Evolutionary conservation across 1,140 invertebrate species (phyloP).

Genomic region (Sminthurinus signatus): DNA sequence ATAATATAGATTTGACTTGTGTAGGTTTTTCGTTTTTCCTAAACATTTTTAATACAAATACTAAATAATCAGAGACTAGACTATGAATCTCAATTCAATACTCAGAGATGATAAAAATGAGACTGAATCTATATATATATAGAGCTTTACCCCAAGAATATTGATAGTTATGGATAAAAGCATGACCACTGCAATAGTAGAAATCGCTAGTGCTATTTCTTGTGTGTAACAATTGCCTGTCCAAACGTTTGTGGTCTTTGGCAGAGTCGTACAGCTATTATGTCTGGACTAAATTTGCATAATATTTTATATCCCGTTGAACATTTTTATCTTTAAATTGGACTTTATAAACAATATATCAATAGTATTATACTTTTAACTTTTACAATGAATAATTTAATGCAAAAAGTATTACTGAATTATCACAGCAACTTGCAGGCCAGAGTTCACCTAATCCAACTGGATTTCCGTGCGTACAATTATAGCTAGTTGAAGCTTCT

Average conservation of each 20-base stretch:
- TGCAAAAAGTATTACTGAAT: neutral
- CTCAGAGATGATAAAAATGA: neutral
- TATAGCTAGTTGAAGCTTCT: neutral
- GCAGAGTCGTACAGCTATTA: too few relatives aligned
- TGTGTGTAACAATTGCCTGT: too few relatives aligned
- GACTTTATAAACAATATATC: neutral
- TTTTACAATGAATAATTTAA: too few relatives aligned
- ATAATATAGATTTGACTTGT: neutral
- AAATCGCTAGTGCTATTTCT: too few relatives aligned
- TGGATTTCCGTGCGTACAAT: neutral
- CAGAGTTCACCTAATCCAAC: neutral
- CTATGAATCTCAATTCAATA: neutral
- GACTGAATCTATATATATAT: neutral
- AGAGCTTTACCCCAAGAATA: neutral
- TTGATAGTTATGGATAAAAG: too few relatives aligned
- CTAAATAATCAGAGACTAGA: neutral
- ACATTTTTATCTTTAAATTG: neutral
- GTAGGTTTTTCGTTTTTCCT: neutral
- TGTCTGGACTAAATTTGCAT: neutral
- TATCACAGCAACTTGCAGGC: constrained; percentile 9
- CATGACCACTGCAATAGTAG: too few relatives aligned
- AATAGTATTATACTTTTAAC: too few relatives aligned
- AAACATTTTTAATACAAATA: neutral
- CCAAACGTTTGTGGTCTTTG: too few relatives aligned
- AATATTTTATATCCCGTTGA: neutral